Conservation (phyloP, 2,113 vertebrate genomes). For the Ophthalmolycus amberensis region DNA sequence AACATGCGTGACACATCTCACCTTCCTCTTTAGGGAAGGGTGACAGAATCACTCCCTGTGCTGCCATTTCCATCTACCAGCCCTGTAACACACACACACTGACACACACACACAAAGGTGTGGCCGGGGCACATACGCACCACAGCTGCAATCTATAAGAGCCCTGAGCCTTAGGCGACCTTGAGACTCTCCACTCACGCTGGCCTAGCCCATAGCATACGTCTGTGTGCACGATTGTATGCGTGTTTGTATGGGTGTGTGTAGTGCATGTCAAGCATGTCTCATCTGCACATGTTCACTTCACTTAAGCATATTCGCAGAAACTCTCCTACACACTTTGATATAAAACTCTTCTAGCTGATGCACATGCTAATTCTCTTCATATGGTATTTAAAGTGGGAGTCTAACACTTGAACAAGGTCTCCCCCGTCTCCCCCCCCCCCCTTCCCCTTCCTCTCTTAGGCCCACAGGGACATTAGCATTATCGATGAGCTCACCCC, state of each 20-base stretch:
- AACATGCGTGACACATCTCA: slow-evolving; percentile 85
- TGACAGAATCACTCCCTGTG: slow-evolving; percentile 84
- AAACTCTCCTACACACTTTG: slow-evolving; percentile 15
- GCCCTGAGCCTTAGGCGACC: slow-evolving; percentile 78
- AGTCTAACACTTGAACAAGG: slow-evolving; percentile 70
- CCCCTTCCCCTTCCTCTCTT: slow-evolving; percentile 79
- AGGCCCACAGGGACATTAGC: slow-evolving; percentile 92
- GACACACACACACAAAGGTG: slow-evolving; percentile 65
- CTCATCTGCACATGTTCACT: slow-evolving; percentile 29
- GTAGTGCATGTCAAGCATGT: slow-evolving; percentile 5
- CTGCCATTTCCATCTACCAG: slow-evolving; percentile 83
- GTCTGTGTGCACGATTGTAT: slow-evolving; percentile 20
- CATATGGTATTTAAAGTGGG: slow-evolving; percentile 67
- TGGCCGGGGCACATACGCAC: slow-evolving; percentile 70
- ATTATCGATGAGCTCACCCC: slow-evolving; percentile 99
- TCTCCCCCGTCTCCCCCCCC: slow-evolving; percentile 27
- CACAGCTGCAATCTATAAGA: slow-evolving; percentile 76
- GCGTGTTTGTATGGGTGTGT: slow-evolving; percentile 8
- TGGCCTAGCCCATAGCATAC: slow-evolving; percentile 72
- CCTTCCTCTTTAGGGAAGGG: slow-evolving; percentile 83
- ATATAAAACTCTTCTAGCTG: slow-evolving; percentile 44
- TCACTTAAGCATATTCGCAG: slow-evolving; percentile 1
- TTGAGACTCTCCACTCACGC: slow-evolving; percentile 71
- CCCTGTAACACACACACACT: slow-evolving; percentile 52
- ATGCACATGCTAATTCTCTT: slow-evolving; percentile 54